Conservation (phyloP, 1,140 invertebrate genomes). For the Trypoxylus dichotomus region DNA sequence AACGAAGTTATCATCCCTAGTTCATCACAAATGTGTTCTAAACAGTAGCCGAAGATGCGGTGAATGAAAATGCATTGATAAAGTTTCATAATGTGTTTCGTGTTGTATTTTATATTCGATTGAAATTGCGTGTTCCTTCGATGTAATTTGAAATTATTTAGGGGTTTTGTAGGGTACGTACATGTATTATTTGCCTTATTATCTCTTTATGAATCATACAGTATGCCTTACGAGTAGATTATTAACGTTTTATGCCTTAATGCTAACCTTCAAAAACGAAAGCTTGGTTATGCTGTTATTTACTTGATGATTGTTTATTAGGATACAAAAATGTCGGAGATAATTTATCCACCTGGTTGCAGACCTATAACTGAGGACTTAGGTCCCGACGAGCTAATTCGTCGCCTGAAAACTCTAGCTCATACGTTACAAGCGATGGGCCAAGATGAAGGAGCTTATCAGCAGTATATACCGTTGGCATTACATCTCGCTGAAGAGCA, state of each 20-base stretch:
- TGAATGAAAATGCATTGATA: not conserved
- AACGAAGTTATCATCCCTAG: not conserved
- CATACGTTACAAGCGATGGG: constrained; percentile 95
- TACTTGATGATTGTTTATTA: constrained; percentile 20
- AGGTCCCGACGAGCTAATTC: constrained; percentile 91
- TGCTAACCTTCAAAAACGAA: not conserved
- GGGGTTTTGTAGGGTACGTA: constrained; percentile 25
- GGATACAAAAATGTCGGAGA: constrained; percentile 68
- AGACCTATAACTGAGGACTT: constrained; percentile 89
- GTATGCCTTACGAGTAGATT: not conserved
- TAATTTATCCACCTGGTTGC: constrained; percentile 85
- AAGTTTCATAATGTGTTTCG: constrained; percentile 24
- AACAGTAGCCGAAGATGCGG: not conserved
- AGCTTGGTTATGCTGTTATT: constrained; percentile 20
- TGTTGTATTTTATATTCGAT: constrained; percentile 24
- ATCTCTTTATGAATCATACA: not conserved
- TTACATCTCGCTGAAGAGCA: constrained; percentile 90
- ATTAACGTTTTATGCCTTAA: not conserved
- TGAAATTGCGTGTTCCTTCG: constrained; percentile 25
- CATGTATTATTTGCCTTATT: not conserved
- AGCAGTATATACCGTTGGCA: constrained; percentile 92
- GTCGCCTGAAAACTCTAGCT: constrained; percentile 89
- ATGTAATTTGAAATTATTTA: constrained; percentile 31
- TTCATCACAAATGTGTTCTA: constrained; percentile 3
- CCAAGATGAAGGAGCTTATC: constrained; percentile 92